phyloP scores from a whole-genome alignment of 2,888 invertebrate species.

The Pycnomerus fuliginosus region DNA sequence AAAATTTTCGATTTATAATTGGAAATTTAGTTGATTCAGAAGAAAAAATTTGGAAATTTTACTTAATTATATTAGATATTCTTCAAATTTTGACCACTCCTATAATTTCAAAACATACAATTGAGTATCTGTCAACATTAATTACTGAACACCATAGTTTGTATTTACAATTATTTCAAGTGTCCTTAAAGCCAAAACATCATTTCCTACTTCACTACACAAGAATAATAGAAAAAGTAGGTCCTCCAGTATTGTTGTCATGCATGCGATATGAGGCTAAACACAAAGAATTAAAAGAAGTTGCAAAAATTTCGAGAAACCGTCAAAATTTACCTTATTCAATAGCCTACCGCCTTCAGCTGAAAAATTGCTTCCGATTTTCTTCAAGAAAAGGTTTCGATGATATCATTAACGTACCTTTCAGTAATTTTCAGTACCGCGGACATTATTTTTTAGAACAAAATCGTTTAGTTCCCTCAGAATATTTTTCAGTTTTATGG shows the following conservation, averaged over 20 bases:
- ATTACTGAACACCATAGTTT: conserved; percentile 18
- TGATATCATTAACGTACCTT: too few species aligned
- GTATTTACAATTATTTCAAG: conserved; percentile 8
- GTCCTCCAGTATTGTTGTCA: conserved; percentile 17
- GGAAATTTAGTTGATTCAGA: conserved; percentile 23
- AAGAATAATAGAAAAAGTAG: conserved; percentile 10
- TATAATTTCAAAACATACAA: background rate
- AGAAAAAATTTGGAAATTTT: conserved; percentile 4
- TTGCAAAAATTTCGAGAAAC: too few species aligned
- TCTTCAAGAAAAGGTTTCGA: too few species aligned
- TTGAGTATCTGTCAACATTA: conserved; percentile 1
- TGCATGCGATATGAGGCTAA: conserved; percentile 19
- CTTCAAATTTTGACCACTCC: background rate
- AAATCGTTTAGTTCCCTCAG: too few species aligned
- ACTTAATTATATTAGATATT: conserved; percentile 7
- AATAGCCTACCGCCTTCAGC: too few species aligned
- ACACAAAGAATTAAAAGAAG: too few species aligned
- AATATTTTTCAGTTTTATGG: too few species aligned
- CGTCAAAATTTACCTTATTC: too few species aligned
- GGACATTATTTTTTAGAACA: too few species aligned
- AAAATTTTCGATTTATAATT: conserved; percentile 25
- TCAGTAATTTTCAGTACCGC: too few species aligned
- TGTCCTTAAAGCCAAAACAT: conserved; percentile 19
- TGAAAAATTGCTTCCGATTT: too few species aligned
- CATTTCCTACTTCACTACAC: conserved; percentile 25